phyloP scores from a whole-genome alignment of 2,797 vertebrate species.

The Pseudomugil gertrudae region DNA sequence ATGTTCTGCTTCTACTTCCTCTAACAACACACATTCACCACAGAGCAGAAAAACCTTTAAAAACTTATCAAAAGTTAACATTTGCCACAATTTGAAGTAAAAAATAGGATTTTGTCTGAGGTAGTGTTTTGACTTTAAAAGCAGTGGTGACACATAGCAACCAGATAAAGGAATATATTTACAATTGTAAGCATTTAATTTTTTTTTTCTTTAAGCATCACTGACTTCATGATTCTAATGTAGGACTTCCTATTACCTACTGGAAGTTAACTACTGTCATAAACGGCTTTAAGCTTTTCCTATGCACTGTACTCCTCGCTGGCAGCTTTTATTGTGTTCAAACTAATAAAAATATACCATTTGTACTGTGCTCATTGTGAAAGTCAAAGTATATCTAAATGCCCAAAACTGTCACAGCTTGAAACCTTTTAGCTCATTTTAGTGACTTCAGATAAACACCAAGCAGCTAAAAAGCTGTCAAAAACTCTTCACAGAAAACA shows the following conservation, averaged over 20 bases:
- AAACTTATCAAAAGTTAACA: too few relatives aligned
- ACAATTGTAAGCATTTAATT: too few relatives aligned
- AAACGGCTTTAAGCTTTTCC: background rate
- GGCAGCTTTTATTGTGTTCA: slow-evolving; percentile 3
- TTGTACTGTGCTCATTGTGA: background rate
- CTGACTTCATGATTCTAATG: background rate
- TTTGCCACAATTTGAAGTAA: too few relatives aligned
- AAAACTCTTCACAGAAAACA: too few relatives aligned
- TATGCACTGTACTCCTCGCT: background rate
- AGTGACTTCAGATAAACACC: too few relatives aligned
- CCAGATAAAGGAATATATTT: too few relatives aligned
- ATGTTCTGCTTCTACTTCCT: background rate
- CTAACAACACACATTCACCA: background rate
- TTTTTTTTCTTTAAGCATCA: background rate
- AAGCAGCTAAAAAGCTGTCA: too few relatives aligned
- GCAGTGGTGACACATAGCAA: too few relatives aligned
- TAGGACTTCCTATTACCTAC: background rate
- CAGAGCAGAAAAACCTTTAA: background rate
- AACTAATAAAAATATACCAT: slow-evolving; percentile 19
- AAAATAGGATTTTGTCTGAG: too few relatives aligned
- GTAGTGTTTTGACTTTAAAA: too few relatives aligned
- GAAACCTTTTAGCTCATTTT: too few relatives aligned
- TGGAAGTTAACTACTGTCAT: too few relatives aligned
- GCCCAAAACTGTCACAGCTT: background rate
- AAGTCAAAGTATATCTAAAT: background rate